Evolutionary conservation across 2,888 invertebrate genomes (phyloP), one percentile per base, ranked within the genome.

Genomic region (Pyrrhia umbra): DNA sequence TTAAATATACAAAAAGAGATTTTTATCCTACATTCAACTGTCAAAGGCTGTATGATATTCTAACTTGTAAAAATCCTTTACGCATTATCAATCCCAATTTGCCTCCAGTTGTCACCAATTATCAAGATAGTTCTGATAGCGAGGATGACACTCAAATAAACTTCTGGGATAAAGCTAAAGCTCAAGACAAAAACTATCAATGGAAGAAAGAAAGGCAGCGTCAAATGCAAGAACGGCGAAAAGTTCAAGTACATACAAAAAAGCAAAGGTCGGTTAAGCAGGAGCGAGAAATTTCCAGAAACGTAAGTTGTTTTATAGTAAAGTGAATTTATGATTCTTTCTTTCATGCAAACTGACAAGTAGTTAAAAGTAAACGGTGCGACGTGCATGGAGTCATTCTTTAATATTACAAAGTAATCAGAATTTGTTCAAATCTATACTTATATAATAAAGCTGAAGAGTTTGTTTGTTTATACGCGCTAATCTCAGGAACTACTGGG

Each of bases 11-110:
- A 0, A 94, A 94, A 23, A 91, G 92, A 15, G 94, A 95, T 43
- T 97, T 96, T 82, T 97, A 97, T 86, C 97, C 97, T 0, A 87
- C 90, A 43, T 90, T 97, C 13, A 95, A 97, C 80, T 95, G 95
- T 54, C 94, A 95, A 46, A 94, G 94, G 74, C 86, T 97, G 2
- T 95, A 96, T 72, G 90, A 92, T 67, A 95, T 96, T 71, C 84
- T 97, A 23, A 95, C 95, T 0, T 92, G 93, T 43, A 95, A 95
- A 75, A 95, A 96, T 79, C 94, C 95, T 23, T 80, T 96, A 30
- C 90, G 94, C 58, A 84, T 95, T 51, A 73, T 95, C 40, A 95
- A 95, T 80, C 95, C 95, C 42, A 87, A 93, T 74, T 79, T 95
- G 55, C 90, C 92, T 49, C 51, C 74, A 20, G 58, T 74, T 25